Base-by-base conservation (phyloP, 2,888 invertebrate species). In the Leucophenga montana region DNA sequence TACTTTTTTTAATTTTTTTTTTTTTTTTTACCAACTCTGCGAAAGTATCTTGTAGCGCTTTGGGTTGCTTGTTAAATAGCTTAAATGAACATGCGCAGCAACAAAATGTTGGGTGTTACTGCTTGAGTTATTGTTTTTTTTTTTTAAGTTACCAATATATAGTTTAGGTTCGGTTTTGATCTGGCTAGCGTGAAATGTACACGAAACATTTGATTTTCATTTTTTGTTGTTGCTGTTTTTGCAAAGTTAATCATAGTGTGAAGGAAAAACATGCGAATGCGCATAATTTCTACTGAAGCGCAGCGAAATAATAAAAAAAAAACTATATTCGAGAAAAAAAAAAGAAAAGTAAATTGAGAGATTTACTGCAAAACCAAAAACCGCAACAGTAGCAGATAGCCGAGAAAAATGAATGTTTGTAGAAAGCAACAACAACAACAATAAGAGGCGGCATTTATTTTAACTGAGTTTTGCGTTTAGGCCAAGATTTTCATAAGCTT, bases 301-400 rank as follows among this genome's bases (percentile, higher is more conserved):
- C n/a, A n/a, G 61, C 62, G 62, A 59, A 59, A 22, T n/a, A 71
- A 74, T 71, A 71, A 70, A 68, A 70, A 68, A 44, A 71, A 75
- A 57, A 74, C 70, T 70, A 69, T 18, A 53, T 54, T 64, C 4
- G 66, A 59, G 70, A 70, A 65, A 71, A 59, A 71, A 59, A 68
- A 57, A 48, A 50, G 33, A 70, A 39, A 56, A 68, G 56, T 39
- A 50, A 70, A 77, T 77, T 73, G 72, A 76, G 75, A 74, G 72
- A 77, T 78, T 78, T 73, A 31, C 46, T 13, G 14, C 46, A 68
- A 31, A 68, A 68, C 64, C 44, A 62, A 67, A 64, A 59, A 46
- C 69, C 59, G 70, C 73, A 69, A 75, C 50, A 46, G 46, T n/a
- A n/a, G 46, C n/a, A 67, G 54, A 74, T 71, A 71, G 65, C 68